phyloP scores from a whole-genome alignment of 1,140 invertebrate genomes.

The Calycopis cecrops region DNA sequence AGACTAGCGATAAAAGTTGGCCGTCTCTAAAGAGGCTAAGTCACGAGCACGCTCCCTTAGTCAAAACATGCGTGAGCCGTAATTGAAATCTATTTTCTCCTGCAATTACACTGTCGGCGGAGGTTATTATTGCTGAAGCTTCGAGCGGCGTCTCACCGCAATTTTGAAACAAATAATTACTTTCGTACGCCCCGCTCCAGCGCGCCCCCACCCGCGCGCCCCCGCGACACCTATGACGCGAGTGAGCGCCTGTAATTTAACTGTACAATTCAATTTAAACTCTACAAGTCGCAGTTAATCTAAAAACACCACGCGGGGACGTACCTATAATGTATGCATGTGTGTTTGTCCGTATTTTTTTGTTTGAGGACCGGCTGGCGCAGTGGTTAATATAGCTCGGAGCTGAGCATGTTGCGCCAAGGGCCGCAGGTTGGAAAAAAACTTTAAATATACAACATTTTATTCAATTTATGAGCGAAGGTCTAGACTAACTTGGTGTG shows the following conservation, averaged over 20 bases:
- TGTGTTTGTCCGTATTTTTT: too few species aligned
- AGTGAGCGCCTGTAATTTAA: neutral
- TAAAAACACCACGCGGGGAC: neutral
- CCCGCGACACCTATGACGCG: conserved; percentile 6
- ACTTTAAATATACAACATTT: too few species aligned
- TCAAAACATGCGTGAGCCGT: neutral
- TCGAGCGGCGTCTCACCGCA: conserved; percentile 10
- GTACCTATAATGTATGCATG: too few species aligned
- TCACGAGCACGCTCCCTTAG: too few species aligned
- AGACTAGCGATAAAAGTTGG: too few species aligned
- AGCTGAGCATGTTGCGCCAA: too few species aligned
- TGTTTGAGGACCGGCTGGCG: too few species aligned
- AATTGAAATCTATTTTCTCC: conserved; percentile 9
- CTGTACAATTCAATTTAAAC: conserved; percentile 10
- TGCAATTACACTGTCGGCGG: conserved; percentile 19
- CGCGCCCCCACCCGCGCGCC: neutral
- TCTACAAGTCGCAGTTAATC: neutral
- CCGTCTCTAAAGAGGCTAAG: too few species aligned
- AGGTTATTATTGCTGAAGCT: conserved; percentile 12
- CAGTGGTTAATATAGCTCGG: too few species aligned
- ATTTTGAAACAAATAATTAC: conserved; percentile 16
- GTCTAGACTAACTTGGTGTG: too few species aligned
- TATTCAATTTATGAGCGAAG: too few species aligned
- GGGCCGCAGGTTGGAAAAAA: too few species aligned
- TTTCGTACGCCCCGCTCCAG: neutral